A percentile compares a stretch with the other conserved stretches of the same genome.
Evolutionary conservation across 2,797 vertebrate species (phyloP).

Genomic region (Notamacropus eugenii): DNA sequence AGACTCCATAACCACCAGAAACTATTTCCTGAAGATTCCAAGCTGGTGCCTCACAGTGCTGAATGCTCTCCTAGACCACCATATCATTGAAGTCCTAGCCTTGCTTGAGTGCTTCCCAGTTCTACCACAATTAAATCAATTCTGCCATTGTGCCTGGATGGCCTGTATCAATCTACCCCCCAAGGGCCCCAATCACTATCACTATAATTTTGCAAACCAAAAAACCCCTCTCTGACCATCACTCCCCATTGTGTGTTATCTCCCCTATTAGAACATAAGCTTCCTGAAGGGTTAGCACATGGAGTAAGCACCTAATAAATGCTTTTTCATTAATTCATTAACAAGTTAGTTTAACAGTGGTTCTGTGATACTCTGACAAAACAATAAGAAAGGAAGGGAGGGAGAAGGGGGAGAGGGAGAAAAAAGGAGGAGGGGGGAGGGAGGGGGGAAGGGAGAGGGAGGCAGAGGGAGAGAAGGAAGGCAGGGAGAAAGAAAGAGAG

Average conservation of each 20-base stretch:
- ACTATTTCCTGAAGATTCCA: neutral
- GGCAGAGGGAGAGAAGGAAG: too few relatives aligned
- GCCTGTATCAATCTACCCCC: neutral
- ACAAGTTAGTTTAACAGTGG: neutral
- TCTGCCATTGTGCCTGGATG: neutral
- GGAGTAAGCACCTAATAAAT: neutral
- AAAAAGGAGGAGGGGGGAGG: too few relatives aligned
- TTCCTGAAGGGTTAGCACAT: neutral
- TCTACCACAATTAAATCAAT: neutral
- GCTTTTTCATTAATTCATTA: neutral
- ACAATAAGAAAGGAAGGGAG: too few relatives aligned
- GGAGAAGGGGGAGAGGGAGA: too few relatives aligned
- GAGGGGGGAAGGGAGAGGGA: too few relatives aligned
- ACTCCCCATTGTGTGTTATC: neutral
- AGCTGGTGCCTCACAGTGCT: neutral
- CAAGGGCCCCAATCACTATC: neutral
- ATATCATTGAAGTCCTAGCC: neutral
- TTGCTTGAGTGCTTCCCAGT: neutral
- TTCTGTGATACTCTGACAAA: neutral
- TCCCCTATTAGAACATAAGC: neutral
- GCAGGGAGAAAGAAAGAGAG: too few relatives aligned
- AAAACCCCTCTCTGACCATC: neutral
- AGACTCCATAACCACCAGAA: neutral
- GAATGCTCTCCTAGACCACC: neutral
- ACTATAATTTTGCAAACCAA: neutral